These are phyloP conservation scores for Anticlea derivata DNA, from an alignment of 2,888 invertebrate species.

Conservation along the genomic window DNA sequence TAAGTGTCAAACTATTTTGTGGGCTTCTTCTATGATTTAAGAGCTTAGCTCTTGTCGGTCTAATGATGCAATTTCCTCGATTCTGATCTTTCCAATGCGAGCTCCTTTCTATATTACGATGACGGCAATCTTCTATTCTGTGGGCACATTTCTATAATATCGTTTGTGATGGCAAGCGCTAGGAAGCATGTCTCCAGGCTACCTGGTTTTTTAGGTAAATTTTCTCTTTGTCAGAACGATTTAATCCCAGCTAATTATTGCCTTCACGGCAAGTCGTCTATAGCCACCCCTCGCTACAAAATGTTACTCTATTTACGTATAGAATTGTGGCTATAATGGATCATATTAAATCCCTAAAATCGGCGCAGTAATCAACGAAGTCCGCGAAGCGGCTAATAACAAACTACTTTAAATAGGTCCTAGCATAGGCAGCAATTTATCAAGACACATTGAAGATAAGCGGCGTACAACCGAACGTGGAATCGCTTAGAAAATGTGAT, in stretches of 20 bases:
- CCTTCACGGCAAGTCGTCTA: constrained; percentile 49
- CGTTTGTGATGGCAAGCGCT: too few relatives aligned
- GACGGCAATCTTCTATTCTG: too few relatives aligned
- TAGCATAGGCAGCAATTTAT: constrained; percentile 31
- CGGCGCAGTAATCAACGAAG: constrained; percentile 54
- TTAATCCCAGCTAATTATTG: constrained; percentile 70
- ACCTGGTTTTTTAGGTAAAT: constrained; percentile 8
- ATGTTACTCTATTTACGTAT: constrained; percentile 55
- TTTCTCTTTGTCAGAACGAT: constrained; percentile 51
- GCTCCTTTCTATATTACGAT: too few relatives aligned
- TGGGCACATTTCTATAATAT: too few relatives aligned
- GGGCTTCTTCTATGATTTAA: too few relatives aligned
- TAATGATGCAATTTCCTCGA: too few relatives aligned
- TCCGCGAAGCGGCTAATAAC: constrained; percentile 48
- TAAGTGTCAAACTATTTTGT: too few relatives aligned
- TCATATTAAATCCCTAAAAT: constrained; percentile 43
- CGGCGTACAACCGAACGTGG: not conserved
- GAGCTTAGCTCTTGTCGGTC: too few relatives aligned
- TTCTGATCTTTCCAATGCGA: too few relatives aligned
- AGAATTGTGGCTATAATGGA: constrained; percentile 49
- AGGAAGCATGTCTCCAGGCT: not conserved
- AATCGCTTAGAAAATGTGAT: too few relatives aligned
- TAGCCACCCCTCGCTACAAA: constrained; percentile 39
- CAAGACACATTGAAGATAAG: constrained; percentile 17
- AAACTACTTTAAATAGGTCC: constrained; percentile 35